These are phyloP conservation scores for Ceyx melanurus DNA, from an alignment of 2,113 vertebrate species.

Conservation along the genomic window DNA sequence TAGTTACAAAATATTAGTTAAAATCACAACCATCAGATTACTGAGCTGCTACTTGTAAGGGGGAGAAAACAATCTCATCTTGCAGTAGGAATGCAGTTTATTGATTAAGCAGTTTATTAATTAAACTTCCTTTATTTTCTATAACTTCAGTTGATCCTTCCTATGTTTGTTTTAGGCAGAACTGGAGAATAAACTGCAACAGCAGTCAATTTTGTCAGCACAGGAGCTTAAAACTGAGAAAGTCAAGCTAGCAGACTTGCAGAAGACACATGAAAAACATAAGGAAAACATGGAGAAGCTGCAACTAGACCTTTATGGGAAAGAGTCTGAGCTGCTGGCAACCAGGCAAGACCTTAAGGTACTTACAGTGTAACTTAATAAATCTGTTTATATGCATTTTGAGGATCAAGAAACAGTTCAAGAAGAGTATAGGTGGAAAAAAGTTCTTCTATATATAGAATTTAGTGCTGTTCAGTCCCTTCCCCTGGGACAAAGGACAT, in stretches of 20 bases:
- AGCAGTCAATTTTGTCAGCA: conserved; percentile 75
- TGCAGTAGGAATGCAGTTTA: neutral
- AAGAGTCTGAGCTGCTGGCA: conserved; percentile 92
- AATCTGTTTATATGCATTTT: neutral
- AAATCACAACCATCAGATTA: neutral
- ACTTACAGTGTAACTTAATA: neutral
- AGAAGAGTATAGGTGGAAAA: neutral
- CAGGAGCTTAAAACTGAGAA: conserved; percentile 82
- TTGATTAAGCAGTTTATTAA: neutral
- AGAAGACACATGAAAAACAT: conserved; percentile 77
- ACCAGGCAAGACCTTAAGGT: conserved; percentile 94
- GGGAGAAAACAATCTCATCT: neutral
- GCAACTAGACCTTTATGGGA: conserved; percentile 91
- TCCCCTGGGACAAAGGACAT: neutral
- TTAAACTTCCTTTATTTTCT: neutral
- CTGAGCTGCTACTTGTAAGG: neutral
- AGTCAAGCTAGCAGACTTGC: conserved; percentile 76
- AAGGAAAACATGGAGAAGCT: conserved; percentile 81
- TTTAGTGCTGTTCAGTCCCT: neutral
- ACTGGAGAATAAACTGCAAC: conserved; percentile 82
- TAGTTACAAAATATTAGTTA: neutral
- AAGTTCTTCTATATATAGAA: neutral
- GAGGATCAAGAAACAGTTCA: neutral
- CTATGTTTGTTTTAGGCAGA: conserved; percentile 79
- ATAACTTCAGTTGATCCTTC: neutral